These are phyloP conservation scores for Agrochola lota DNA, from an alignment of 2,888 invertebrate genomes.

Conservation along the genomic window DNA sequence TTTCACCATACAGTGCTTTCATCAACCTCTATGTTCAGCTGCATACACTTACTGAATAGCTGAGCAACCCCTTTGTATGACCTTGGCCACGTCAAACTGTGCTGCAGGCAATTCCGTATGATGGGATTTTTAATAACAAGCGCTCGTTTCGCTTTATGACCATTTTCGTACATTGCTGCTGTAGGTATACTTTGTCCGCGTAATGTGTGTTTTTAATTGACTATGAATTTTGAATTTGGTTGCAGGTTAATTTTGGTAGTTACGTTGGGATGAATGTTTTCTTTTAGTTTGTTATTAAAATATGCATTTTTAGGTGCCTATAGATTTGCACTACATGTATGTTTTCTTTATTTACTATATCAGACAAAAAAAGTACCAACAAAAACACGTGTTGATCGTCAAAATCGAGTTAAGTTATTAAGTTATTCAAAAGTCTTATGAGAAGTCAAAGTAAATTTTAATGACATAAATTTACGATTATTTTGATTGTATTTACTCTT, in stretches of 20 bases:
- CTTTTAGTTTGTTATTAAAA: neutral
- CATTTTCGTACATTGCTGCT: conserved; percentile 79
- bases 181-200: conserved; percentile 48
- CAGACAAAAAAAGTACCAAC: no score
- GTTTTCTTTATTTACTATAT: no score
- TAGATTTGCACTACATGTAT: no score
- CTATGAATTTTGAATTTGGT: conserved; percentile 78
- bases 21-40: conserved; percentile 42
- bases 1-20: conserved; percentile 49
- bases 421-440: neutral
- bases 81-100: conserved; percentile 71
- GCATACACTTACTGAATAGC: conserved; percentile 70
- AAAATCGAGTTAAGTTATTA: no score
- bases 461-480: no score
- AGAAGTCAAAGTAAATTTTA: neutral
- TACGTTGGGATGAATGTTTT: neutral
- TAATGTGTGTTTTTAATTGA: conserved; percentile 72
- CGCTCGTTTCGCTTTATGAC: conserved; percentile 78
- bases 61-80: conserved; percentile 80
- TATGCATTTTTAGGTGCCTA: neutral
- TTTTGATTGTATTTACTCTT: neutral
- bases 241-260: conserved; percentile 47
- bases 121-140: conserved; percentile 87
- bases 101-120: conserved; percentile 79
- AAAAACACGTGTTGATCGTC: no score